Conservation (phyloP, 2,113 vertebrate genomes). For the Noctilio leporinus region DNA sequence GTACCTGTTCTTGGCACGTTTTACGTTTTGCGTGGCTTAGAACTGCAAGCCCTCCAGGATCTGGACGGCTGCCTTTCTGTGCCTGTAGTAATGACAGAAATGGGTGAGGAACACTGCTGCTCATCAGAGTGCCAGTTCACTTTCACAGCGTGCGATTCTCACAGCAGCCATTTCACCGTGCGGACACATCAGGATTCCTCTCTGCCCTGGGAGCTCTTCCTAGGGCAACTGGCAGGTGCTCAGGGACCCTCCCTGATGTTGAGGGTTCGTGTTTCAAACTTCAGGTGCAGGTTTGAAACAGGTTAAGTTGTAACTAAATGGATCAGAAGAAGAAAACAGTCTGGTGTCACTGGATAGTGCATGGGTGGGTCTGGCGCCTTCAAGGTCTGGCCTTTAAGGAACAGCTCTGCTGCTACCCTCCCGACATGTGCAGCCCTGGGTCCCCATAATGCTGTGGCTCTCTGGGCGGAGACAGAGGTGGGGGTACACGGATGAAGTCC, state of each 20-base stretch:
- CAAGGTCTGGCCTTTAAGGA: fast-evolving
- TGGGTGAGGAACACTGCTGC: neutral
- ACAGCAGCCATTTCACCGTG: neutral
- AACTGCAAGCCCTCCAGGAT: too few species aligned
- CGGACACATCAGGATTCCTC: fast-evolving
- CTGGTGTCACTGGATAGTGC: neutral
- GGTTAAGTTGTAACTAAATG: neutral
- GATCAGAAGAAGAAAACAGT: neutral
- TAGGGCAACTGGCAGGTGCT: neutral
- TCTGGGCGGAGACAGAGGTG: neutral
- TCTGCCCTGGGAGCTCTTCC: neutral
- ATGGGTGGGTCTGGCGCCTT: neutral
- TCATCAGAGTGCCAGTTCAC: neutral
- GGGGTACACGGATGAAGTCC: neutral
- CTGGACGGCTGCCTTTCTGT: neutral
- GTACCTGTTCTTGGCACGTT: neutral
- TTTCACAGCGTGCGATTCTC: neutral
- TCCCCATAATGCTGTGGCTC: neutral
- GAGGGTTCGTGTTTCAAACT: neutral
- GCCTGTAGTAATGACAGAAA: too few species aligned
- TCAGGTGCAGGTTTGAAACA: neutral
- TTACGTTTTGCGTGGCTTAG: neutral
- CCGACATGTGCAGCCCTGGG: fast-evolving
- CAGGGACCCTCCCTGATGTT: neutral
- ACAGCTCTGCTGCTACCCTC: neutral